Evolutionary conservation across 2,113 vertebrate genomes (phyloP).

Genomic region (Kryptolebias marmoratus): DNA sequence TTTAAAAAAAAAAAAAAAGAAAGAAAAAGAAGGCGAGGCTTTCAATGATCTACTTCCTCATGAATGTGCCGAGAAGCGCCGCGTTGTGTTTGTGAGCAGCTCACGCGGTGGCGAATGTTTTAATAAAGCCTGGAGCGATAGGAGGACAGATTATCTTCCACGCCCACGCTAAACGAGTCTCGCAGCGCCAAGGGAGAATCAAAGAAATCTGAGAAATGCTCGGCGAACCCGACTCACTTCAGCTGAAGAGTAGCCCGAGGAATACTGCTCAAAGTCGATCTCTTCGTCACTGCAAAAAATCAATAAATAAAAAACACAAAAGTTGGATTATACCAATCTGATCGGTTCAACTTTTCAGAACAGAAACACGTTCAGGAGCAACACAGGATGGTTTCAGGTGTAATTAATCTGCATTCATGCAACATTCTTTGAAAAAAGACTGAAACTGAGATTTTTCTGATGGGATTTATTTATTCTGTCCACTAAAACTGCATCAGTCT

Average conservation of each 20-base stretch:
- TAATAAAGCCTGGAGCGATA: neutral
- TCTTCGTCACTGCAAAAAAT: conserved; percentile 86
- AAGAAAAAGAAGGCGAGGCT: neutral
- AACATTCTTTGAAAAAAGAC: too few relatives aligned
- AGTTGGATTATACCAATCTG: neutral
- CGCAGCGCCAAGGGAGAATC: neutral
- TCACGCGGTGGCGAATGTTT: neutral
- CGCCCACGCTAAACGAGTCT: neutral
- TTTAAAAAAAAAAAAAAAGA: neutral
- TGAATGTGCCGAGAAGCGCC: neutral
- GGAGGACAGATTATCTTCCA: neutral
- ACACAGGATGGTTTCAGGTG: too few relatives aligned
- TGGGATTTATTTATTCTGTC: too few relatives aligned
- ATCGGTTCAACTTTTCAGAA: neutral
- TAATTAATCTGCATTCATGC: too few relatives aligned
- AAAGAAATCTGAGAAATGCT: conserved; percentile 18
- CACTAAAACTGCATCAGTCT: too few relatives aligned
- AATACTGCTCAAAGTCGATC: conserved; percentile 90
- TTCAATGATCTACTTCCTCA: neutral
- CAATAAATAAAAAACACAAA: too few relatives aligned
- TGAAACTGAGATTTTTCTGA: too few relatives aligned
- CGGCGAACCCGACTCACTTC: conserved; percentile 85
- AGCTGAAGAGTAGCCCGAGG: conserved; percentile 96
- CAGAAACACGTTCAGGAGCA: neutral
- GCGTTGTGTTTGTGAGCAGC: neutral